These are phyloP conservation scores for Lithophane socia DNA, from an alignment of 2,888 invertebrate genomes.

Conservation along the genomic window DNA sequence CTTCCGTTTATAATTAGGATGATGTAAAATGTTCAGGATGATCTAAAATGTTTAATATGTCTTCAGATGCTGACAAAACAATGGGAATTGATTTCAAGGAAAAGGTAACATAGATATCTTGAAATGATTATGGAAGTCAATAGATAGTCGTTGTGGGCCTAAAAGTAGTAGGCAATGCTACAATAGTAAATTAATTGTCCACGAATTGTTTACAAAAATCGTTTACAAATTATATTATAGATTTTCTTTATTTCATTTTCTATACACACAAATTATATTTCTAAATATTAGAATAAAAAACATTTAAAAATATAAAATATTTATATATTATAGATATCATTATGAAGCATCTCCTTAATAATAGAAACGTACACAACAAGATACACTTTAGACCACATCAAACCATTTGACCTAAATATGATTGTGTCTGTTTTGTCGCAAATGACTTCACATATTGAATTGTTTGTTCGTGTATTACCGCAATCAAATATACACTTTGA, in stretches of 20 bases:
- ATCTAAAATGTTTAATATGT: background rate
- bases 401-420: slow-evolving; percentile 79
- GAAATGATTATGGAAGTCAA: background rate
- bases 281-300: too few relatives aligned
- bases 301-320: too few relatives aligned
- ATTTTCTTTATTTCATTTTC: too few relatives aligned
- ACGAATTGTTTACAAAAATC: too few relatives aligned
- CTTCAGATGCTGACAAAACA: background rate
- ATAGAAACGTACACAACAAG: slow-evolving; percentile 59
- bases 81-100: background rate
- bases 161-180: too few relatives aligned
- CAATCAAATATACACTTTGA: slow-evolving; percentile 36
- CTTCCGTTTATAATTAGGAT: background rate
- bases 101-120: background rate
- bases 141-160: too few relatives aligned
- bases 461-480: slow-evolving; percentile 42
- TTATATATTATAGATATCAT: too few relatives aligned
- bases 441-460: slow-evolving; percentile 56
- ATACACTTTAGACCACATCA: slow-evolving; percentile 68
- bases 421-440: slow-evolving; percentile 34
- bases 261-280: too few relatives aligned
- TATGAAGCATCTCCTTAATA: slow-evolving; percentile 69
- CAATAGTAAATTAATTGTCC: too few relatives aligned
- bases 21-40: background rate
- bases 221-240: too few relatives aligned